These are phyloP conservation scores for Pollenia griseotomentosa DNA, from an alignment of 2,888 invertebrate species.

Conservation along the genomic window DNA sequence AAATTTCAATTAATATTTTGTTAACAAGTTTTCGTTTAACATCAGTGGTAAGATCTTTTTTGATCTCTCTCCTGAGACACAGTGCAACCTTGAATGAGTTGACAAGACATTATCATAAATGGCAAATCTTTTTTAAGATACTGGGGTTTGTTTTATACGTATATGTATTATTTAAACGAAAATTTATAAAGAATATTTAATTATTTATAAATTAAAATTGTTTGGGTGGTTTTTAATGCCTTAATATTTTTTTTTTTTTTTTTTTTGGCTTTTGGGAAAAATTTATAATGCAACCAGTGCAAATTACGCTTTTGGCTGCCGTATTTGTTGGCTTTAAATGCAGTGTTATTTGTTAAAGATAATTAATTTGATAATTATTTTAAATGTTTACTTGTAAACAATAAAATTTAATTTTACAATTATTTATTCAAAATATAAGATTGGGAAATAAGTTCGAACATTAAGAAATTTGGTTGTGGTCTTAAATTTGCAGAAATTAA, in stretches of 20 bases:
- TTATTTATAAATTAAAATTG: neutral
- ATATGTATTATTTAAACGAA: neutral
- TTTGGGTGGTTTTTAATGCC: neutral
- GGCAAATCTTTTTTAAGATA: neutral
- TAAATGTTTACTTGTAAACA: neutral
- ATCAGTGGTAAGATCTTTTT: too few relatives aligned
- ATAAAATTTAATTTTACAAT: too few relatives aligned
- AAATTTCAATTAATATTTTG: too few relatives aligned
- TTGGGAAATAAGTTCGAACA: too few relatives aligned
- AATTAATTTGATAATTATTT: slow-evolving; percentile 44
- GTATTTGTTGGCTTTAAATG: slow-evolving; percentile 21
- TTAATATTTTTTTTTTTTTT: slow-evolving; percentile 1
- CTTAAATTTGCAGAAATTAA: too few relatives aligned
- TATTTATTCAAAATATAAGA: too few relatives aligned
- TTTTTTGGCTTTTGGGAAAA: neutral
- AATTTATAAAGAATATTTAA: neutral
- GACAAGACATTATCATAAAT: neutral
- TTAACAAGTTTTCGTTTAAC: too few relatives aligned
- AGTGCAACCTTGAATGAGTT: slow-evolving; percentile 48
- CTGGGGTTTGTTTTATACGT: neutral
- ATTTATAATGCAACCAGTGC: neutral
- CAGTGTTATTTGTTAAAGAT: slow-evolving; percentile 29
- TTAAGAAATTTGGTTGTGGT: too few relatives aligned
- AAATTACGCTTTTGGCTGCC: too few relatives aligned
- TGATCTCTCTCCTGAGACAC: neutral